Evolutionary conservation across 2,888 invertebrate genomes (phyloP).

Genomic region (Latrodectus hesperus): DNA sequence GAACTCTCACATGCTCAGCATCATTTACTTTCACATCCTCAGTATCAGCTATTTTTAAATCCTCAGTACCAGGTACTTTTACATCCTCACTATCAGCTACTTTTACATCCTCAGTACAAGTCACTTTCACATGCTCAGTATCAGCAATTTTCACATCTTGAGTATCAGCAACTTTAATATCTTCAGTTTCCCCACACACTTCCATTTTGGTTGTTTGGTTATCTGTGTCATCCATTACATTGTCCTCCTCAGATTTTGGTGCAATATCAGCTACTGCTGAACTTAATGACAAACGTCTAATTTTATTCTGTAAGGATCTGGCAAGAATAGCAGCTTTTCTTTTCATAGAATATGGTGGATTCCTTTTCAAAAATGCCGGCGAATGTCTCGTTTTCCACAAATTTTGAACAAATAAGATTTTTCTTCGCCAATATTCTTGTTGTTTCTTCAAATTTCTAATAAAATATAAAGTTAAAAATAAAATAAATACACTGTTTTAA

Average conservation of each 20-base stretch:
- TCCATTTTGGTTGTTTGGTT: background rate
- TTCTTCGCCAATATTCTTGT: conserved; percentile 44
- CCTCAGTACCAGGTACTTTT: background rate
- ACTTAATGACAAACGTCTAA: background rate
- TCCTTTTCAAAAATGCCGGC: conserved; percentile 27
- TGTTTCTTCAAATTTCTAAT: conserved; percentile 49
- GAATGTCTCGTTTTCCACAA: conserved; percentile 34
- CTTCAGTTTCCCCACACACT: background rate
- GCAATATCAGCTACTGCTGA: background rate
- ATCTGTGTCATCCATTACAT: background rate
- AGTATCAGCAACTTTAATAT: too few species aligned
- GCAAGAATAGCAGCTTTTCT: conserved; percentile 27
- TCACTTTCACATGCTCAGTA: too few species aligned
- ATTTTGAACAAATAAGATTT: conserved; percentile 33
- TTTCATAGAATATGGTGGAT: conserved; percentile 26
- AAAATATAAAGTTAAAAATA: background rate
- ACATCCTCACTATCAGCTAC: background rate
- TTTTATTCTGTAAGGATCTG: background rate
- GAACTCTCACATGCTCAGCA: background rate
- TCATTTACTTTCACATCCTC: background rate
- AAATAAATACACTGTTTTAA: background rate
- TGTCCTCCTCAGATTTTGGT: background rate
- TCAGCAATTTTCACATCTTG: too few species aligned
- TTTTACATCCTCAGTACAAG: background rate
- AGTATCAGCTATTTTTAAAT: background rate